Evolutionary conservation across 2,888 invertebrate genomes (phyloP), one percentile per base, ranked within the genome.

Genomic region (Pheosia gnoma): DNA sequence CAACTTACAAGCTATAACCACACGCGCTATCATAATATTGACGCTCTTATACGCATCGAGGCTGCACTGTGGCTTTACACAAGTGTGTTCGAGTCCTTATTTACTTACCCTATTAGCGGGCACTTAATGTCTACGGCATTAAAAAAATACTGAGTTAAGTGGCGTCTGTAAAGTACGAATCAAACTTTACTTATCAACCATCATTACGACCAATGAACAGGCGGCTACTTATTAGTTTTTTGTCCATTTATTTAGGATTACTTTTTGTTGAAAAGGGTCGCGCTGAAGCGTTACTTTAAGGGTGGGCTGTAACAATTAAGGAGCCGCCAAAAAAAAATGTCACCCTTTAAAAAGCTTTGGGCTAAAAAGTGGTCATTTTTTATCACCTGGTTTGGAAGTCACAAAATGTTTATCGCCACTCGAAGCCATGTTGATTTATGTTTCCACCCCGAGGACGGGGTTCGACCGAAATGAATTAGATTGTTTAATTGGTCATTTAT

Each of bases 401-500:
- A 92, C 88, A 91, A 91, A 93, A 90, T 91, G 91, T 93, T 93
- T 93, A 93, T 93, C 92, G 86, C 90, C 87, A 90, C 92, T 93
- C 86, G 83, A 87, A 84, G 86, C 84, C 87, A 83, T 88, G 92
- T 91, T 93, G 93, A 93, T 93, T 92, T 93, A 93, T 91, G 84
- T 80, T 87, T 91, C 91, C 91, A 90, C 87, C 91, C 91, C 81
- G 76, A 85, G 84, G 81, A 81, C 74, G 78, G 77, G 78, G 72
- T 82, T 83, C 80, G 76, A 79, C 84, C 80, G 75, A 87, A 91
- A 92, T 90, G 89, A 91, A 91, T 93, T 90, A 92, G 89, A 91
- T 90, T 90, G 81, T 89, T 90, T 91, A 93, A 93, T 93, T 92
- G 93, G 91, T 91, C 93, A 90, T 93, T 93, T 91, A 91, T 93